Percentiles rank a stretch among this genome's conserved stretches.
Conservation (phyloP, 1,140 invertebrate species). For the Choristoneura fumiferana region DNA sequence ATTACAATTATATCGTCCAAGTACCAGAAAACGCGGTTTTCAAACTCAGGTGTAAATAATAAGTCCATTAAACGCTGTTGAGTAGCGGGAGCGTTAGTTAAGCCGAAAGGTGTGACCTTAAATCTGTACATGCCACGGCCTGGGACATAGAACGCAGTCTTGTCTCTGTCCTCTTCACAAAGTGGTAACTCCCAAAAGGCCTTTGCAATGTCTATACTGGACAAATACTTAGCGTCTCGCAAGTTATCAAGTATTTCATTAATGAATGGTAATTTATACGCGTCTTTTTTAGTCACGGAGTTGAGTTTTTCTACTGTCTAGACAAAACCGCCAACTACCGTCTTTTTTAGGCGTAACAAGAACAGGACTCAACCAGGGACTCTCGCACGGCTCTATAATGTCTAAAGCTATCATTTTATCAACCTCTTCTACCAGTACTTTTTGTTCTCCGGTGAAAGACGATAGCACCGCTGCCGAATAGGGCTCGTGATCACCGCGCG, state of each 20-base stretch:
- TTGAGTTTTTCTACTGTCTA: conserved; percentile 44
- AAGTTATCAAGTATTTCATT: conserved; percentile 39
- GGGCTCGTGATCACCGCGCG: too few relatives aligned
- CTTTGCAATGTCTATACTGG: conserved; percentile 38
- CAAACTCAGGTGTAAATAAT: conserved; percentile 46
- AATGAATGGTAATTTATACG: conserved; percentile 36
- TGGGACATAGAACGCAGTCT: conserved; percentile 59
- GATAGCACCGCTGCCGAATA: too few relatives aligned
- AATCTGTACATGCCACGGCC: conserved; percentile 43
- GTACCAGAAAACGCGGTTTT: conserved; percentile 41
- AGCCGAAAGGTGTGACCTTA: conserved; percentile 52
- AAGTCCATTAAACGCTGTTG: conserved; percentile 60
- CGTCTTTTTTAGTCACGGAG: conserved; percentile 38
- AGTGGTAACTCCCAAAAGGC: conserved; percentile 49
- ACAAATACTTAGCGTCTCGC: conserved; percentile 20
- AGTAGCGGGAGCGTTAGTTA: conserved; percentile 53
- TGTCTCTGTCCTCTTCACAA: conserved; percentile 28
- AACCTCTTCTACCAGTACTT: too few relatives aligned
- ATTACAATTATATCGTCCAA: conserved; percentile 55
- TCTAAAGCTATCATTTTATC: too few relatives aligned
- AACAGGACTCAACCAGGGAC: conserved; percentile 1
- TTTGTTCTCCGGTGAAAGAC: too few relatives aligned
- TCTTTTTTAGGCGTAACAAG: background rate
- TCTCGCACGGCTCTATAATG: too few relatives aligned
- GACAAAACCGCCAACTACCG: conserved; percentile 28